Base-by-base conservation (phyloP, 2,113 vertebrate species). In the Cottus gobio region DNA sequence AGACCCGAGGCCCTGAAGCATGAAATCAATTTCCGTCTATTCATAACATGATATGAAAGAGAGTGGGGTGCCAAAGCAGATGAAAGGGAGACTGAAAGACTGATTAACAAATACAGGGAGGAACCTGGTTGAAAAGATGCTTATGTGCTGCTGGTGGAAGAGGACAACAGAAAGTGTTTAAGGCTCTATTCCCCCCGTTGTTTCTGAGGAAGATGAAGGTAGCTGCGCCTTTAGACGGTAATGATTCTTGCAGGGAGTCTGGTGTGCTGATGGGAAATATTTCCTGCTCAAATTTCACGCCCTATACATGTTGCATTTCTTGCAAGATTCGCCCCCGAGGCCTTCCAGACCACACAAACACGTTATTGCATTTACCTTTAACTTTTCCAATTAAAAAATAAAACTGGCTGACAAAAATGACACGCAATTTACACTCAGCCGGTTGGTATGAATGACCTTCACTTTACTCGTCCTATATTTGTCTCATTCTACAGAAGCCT, bases 1-100 rank as follows among this genome's bases (percentile, higher is more conserved):
- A 71, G 61, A 50, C 61, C 52, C n/a, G 54, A 76, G 26, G 31
- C 72, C 75, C 64, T 66, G 67, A n/a, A 74, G 79, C 79, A 81
- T 82, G 74, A 87, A 85, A 87, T 85, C 85, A 67, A 77, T 85
- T 80, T 83, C 50, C n/a, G 28, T 50, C 54, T 68, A 77, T 86
- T 79, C 75, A 76, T 22, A 67, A 66, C 5, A 24, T 52, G 67
- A 82, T 76, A 60, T 77, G 75, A 74, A 75, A 79, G 75, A 76
- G 42, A 74, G 48, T 48, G 36, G 54, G 54, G 79, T 78, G 77
- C n/a, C 76, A 42, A 62, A 50, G 26, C 61, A 75, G 83, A 84
- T 82, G 77, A 83, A 72, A 72, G 62, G 22, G 36, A 62, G 66
- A 75, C 46, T 70, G 54, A 82, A 79, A 79, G 85, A 84, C 58